Conservation (phyloP, 1,140 invertebrate genomes). For the Centruroides sculpturatus region DNA sequence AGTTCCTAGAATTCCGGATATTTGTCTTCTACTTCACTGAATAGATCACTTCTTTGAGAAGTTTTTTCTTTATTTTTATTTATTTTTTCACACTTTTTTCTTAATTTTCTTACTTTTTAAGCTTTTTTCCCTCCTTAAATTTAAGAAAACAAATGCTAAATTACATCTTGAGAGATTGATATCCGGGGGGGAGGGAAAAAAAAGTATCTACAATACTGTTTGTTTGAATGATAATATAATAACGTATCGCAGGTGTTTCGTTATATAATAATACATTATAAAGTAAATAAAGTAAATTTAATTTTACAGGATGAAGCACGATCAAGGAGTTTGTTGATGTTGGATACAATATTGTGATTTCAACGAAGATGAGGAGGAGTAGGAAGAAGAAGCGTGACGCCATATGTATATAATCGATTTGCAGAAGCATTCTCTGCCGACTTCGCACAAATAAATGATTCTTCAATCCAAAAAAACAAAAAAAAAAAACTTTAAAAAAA, state of each 20-base stretch:
- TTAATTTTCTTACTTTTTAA: background rate
- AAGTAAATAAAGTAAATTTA: background rate
- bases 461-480: no score
- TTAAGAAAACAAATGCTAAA: no score
- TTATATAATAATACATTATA: background rate
- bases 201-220: no score
- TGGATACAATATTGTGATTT: conserved; percentile 17
- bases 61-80: background rate
- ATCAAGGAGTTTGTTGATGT: conserved; percentile 16
- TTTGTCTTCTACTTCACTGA: background rate
- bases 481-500: no score
- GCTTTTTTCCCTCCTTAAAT: no score
- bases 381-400: no score
- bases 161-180: no score
- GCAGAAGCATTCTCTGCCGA: no score
- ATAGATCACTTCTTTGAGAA: background rate
- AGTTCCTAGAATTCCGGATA: background rate
- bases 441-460: no score
- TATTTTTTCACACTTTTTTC: background rate
- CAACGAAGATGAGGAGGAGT: no score
- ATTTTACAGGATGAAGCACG: conserved; percentile 14
- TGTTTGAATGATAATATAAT: background rate
- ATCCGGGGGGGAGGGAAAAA: no score
- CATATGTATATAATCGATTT: no score
- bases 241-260: background rate